These are phyloP conservation scores for Ophonus ardosiacus DNA, from an alignment of 2,888 invertebrate species.

Conservation along the genomic window DNA sequence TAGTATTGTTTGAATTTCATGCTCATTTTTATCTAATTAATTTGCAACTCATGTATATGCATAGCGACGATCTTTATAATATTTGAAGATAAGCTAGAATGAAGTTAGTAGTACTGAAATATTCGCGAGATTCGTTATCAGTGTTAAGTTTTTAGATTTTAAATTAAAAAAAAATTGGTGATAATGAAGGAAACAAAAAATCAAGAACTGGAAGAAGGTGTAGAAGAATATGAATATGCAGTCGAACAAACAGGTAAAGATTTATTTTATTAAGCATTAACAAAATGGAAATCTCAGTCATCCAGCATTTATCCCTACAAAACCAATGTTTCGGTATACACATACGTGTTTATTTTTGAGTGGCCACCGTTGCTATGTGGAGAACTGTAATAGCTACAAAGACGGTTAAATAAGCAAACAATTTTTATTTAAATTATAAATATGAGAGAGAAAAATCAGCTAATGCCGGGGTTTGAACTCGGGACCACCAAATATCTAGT, in stretches of 20 bases:
- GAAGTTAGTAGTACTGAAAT: background rate
- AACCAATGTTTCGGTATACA: too few species aligned
- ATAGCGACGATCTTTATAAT: conserved; percentile 9
- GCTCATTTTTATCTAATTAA: conserved; percentile 20
- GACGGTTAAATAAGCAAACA: too few species aligned
- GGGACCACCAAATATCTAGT: too few species aligned
- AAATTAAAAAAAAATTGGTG: background rate
- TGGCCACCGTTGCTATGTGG: too few species aligned
- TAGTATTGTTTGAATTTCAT: background rate
- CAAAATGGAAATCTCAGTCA: too few species aligned
- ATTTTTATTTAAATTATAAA: too few species aligned
- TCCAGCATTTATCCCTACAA: too few species aligned
- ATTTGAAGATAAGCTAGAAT: background rate
- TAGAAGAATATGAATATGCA: conserved; percentile 55
- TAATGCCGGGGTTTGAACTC: too few species aligned
- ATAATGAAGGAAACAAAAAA: conserved; percentile 18
- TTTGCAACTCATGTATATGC: conserved; percentile 18
- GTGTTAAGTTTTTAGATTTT: background rate
- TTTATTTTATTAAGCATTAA: background rate
- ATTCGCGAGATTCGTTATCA: background rate
- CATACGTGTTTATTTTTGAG: too few species aligned
- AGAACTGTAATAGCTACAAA: too few species aligned
- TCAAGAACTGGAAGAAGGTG: conserved; percentile 22
- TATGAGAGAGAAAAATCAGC: too few species aligned
- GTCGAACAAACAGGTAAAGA: conserved; percentile 48